Base-by-base conservation (phyloP, 2,797 vertebrate genomes). In the Chiroxiphia lanceolata region DNA sequence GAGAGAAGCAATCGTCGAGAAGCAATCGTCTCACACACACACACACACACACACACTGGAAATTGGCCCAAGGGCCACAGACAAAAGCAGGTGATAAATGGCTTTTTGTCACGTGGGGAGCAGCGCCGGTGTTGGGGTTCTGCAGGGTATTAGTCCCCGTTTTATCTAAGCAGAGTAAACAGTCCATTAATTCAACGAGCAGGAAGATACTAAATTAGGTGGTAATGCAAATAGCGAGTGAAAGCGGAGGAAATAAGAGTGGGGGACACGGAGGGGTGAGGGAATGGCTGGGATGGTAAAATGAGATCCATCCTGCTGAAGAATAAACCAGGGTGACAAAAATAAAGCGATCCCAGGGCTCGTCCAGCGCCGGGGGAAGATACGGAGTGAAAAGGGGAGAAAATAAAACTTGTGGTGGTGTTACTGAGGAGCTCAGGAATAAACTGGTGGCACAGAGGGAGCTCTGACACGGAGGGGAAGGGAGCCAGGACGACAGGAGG, bases 131-230 rank as follows among this genome's bases (percentile, higher is more conserved):
- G 53, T 44, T 40, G 88, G 92, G 78, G 57, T 78, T 80, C 88
- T 96, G 92, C 57, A 83, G 75, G 77, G 93, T 91, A 36, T 84
- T 77, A 50, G 88, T 10, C 93, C 94, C 85, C 18, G 7, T 81
- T 93, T 94, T 96, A 94, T 96, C 95, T 67, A 4, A 40, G 45
- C 70, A 50, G 11, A 92, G 80, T 72, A 77, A 89, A 80, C 70
- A 95, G 95, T 80, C 78, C 80, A 96, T 95, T 96, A 93, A 96
- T 88, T 93, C 93, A 93, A 56, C 3, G 94, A 87, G 94, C 79
- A 91, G 33, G 77, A 96, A 89, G 91, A 95, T 45, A 93, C 47
- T 93, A 94, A 94, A 93, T 95, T 95, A 94, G 91, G 95, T 95
- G 93, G 68, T 80, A 89, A 95, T 75, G 86, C 64, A 96, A 89